These are phyloP conservation scores for Symphodus melops DNA, from an alignment of 2,113 vertebrate genomes.

Conservation along the genomic window DNA sequence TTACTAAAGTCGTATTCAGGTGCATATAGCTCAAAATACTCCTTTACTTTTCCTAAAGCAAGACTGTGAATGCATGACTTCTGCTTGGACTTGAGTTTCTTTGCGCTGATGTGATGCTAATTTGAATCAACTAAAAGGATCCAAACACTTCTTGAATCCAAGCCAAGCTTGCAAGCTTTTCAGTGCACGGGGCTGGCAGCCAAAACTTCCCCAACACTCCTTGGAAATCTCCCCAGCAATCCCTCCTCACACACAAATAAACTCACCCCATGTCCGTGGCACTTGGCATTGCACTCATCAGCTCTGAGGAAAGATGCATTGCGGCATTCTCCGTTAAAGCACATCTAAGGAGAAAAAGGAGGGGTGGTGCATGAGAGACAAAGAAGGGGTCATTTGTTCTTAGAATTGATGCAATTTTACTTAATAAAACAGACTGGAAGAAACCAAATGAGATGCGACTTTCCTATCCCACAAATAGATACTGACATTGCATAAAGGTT, in stretches of 20 bases:
- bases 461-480: too few species aligned
- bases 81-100: not conserved
- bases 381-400: not conserved
- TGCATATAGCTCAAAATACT: not conserved
- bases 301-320: slow-evolving; percentile 91
- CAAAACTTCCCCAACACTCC: slow-evolving; percentile 25
- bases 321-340: slow-evolving; percentile 94
- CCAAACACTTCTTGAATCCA: not conserved
- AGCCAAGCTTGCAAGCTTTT: slow-evolving; percentile 25
- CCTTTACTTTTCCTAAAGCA: not conserved
- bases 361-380: not conserved
- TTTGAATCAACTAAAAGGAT: slow-evolving; percentile 48
- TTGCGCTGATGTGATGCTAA: not conserved
- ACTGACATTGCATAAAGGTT: too few species aligned
- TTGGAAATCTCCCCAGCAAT: slow-evolving; percentile 8
- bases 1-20: too few species aligned
- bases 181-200: slow-evolving; percentile 34
- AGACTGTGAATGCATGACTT: not conserved
- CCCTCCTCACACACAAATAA: slow-evolving; percentile 14
- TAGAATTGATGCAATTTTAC: not conserved
- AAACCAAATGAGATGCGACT: too few species aligned
- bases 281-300: slow-evolving; percentile 89
- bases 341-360: slow-evolving; percentile 84
- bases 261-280: slow-evolving; percentile 90
- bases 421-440: not conserved